A percentile compares a stretch with the other conserved stretches of the same genome.
phyloP scores from a whole-genome alignment of 2,797 vertebrate genomes.

The Agapornis canus region DNA sequence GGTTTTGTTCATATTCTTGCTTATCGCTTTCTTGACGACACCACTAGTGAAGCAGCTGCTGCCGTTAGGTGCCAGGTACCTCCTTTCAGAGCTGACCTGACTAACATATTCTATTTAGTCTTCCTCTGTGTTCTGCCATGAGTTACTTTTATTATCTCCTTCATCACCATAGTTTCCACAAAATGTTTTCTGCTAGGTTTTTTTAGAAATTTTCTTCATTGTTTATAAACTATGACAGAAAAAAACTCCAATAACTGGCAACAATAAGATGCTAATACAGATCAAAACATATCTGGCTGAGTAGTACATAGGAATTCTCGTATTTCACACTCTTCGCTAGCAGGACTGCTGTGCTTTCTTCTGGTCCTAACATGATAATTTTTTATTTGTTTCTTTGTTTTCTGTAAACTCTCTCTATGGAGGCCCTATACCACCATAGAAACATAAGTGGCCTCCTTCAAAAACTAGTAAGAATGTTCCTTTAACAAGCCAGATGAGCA shows the following conservation, averaged over 20 bases:
- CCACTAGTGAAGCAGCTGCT: not conserved
- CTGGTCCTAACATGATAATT: not conserved
- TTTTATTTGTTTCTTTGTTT: not conserved
- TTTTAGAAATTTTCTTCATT: not conserved
- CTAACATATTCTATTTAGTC: not conserved
- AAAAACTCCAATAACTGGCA: not conserved
- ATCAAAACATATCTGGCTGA: not conserved
- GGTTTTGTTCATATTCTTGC: not conserved
- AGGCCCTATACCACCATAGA: not conserved
- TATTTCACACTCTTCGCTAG: not conserved
- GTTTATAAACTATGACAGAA: not conserved
- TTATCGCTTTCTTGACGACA: not conserved
- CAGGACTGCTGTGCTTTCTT: not conserved
- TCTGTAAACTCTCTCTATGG: not conserved
- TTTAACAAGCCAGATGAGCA: not conserved
- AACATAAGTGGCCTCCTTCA: not conserved
- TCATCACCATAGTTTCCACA: not conserved
- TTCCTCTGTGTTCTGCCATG: not conserved
- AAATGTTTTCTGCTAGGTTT: not conserved
- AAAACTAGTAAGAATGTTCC: not conserved
- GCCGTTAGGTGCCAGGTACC: not conserved
- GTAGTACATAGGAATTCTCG: not conserved
- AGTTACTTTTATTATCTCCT: not conserved
- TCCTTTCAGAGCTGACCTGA: not conserved
- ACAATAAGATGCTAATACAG: not conserved